A percentile compares a stretch with the other conserved stretches of the same genome.
phyloP scores from a whole-genome alignment of 2,888 invertebrate genomes.

The Pyrrhia umbra region DNA sequence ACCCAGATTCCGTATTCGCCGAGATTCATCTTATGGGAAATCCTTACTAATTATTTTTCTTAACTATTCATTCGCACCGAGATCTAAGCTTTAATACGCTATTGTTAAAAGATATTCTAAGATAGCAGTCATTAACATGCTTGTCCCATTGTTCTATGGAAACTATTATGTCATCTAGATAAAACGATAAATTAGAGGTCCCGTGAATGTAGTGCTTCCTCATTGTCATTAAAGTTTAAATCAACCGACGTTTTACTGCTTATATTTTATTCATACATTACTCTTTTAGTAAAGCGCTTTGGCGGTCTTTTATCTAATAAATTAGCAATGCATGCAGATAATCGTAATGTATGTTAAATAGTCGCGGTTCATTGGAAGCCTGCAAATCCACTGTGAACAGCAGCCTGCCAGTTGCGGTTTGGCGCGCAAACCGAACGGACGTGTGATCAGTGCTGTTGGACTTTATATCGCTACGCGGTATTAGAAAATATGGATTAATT shows the following conservation, averaged over 20 bases:
- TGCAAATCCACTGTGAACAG: constrained; percentile 39
- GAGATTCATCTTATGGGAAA: constrained; percentile 52
- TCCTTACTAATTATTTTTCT: constrained; percentile 44
- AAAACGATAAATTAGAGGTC: constrained; percentile 56
- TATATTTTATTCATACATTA: constrained; percentile 30
- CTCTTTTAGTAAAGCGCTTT: constrained; percentile 33
- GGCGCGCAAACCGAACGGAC: constrained; percentile 75
- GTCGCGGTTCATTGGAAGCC: constrained; percentile 51
- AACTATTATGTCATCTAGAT: constrained; percentile 67
- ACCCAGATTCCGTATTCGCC: constrained; percentile 41
- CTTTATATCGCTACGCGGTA: constrained; percentile 51
- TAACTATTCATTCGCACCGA: constrained; percentile 52
- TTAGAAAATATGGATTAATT: constrained; percentile 64
- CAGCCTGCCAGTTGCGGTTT: constrained; percentile 76
- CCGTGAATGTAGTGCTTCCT: constrained; percentile 69
- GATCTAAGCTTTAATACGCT: constrained; percentile 56
- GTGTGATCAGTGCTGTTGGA: constrained; percentile 51
- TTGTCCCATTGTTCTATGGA: constrained; percentile 64
- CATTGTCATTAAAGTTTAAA: constrained; percentile 64
- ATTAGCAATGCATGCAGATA: constrained; percentile 47
- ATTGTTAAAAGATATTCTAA: constrained; percentile 65
- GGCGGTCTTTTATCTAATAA: constrained; percentile 26
- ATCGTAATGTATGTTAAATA: constrained; percentile 37
- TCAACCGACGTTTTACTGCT: constrained; percentile 56
- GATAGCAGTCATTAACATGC: constrained; percentile 57